Conservation (phyloP, 2,888 invertebrate species). For the Thymelicus sylvestris region DNA sequence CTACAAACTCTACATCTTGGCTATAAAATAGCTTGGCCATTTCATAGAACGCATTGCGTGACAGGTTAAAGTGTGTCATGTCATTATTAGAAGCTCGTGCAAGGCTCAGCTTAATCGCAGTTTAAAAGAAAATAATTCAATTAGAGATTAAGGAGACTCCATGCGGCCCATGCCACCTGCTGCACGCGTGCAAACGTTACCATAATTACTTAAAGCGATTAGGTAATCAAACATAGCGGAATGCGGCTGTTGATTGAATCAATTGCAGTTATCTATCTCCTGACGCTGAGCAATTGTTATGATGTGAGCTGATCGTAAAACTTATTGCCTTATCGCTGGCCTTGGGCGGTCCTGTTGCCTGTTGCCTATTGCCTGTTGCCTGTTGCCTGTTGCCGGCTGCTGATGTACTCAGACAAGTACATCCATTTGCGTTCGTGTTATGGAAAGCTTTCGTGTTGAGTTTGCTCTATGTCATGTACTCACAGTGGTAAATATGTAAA, state of each 20-base stretch:
- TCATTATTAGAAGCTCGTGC: too few relatives aligned
- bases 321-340: constrained; percentile 43
- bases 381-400: too few relatives aligned
- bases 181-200: neutral
- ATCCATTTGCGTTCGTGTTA: neutral
- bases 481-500: too few relatives aligned
- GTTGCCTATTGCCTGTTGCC: neutral
- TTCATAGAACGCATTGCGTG: too few relatives aligned
- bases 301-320: constrained; percentile 41
- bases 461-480: neutral
- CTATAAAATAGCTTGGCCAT: too few relatives aligned
- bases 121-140: neutral
- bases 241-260: constrained; percentile 44
- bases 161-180: neutral
- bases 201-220: constrained; percentile 22
- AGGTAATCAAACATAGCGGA: constrained; percentile 16
- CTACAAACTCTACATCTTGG: too few relatives aligned
- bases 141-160: neutral
- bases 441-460: constrained; percentile 19
- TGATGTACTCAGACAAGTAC: neutral
- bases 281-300: constrained; percentile 43
- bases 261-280: constrained; percentile 42
- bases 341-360: constrained; percentile 27
- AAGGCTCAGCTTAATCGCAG: neutral
- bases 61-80: too few relatives aligned